Base-by-base conservation (phyloP, 2,888 invertebrate species). In the Nomada fucata region DNA sequence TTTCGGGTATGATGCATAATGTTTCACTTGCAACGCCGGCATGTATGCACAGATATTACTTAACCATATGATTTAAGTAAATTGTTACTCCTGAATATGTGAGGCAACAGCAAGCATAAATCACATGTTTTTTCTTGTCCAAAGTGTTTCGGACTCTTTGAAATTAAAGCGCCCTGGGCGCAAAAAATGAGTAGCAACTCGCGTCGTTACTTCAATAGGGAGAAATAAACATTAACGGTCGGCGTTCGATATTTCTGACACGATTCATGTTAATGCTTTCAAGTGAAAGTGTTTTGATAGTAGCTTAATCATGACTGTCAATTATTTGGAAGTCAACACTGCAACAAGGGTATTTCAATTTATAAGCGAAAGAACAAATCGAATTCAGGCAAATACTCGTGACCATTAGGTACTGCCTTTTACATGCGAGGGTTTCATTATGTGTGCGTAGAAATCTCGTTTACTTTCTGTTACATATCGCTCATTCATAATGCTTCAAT, bases 31-130 rank as follows among this genome's bases (percentile, higher is more conserved):
- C 20, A 10, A 44, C 3, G 10, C 2, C 18, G 65, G 65, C 65
- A 53, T 20, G 7, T 60, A 3, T 3, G 44, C 13, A 18, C 53
- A 26, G 65, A 47, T 75, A 67, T 78, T 75, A 36, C 60, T 67
- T 55, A 47, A 78, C 44, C 15, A 53, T 60, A 23, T 9, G 53
- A 63, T 42, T 65, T 44, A 29, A 53, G 42, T 67, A 47, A 67
- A 74, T 60, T 36, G 52, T 23, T 29, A 23, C 10, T 7, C n/a
- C 18, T 20, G 20, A 29, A 29, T 9, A n/a, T 5, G 2, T 15
- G 3, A 18, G 23, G 5, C 9, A 53, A 36, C 10, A 15, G 15
- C n/a, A 20, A 1, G 20, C 29, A 4, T 47, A 20, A 47, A 59
- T 47, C 23, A 15, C 26, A 2, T 36, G 36, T 36, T 57, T 26